Base-by-base conservation (phyloP, 2,888 invertebrate genomes). In the Rotaria magnacalcarata region DNA sequence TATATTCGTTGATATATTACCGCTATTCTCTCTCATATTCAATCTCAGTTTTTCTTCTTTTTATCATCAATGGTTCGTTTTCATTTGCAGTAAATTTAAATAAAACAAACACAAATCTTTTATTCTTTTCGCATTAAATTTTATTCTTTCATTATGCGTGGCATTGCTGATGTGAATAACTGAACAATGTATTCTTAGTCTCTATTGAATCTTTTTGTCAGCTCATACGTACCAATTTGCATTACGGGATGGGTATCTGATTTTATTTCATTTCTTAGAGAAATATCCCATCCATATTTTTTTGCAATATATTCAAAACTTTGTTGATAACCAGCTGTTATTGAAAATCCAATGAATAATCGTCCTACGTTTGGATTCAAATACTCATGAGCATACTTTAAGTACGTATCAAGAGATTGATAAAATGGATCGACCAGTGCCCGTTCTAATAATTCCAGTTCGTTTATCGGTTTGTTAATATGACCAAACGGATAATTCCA, bases 401-500 rank as follows among this genome's bases (percentile, higher is more conserved):
- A n/a, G 11, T 60, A 60, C 3, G 4, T 27, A 60, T 60, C 11
- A n/a, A 60, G 60, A 27, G 60, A 60, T 60, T 7, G 11, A 60
- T 60, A 60, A 4, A 60, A 60, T 27, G 60, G 60, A 60, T 60
- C 60, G 2, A 60, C 6, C 10, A 60, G 19, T 60, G 60, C 60
- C 5, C 60, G 60, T 27, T 60, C 75, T 43, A 75, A 21, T 43
- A 75, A 24, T 41, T 34, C 75, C 5, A 75, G 10, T 27, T 60
- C 60, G n/a, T 60, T 11, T 27, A n/a, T 8, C 6, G n/a, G 27
- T 60, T 60, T 60, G 27, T 60, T 60, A 27, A 27, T 10, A 27
- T 60, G 60, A n/a, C 60, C 60, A 27, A 60, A 60, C 14, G 60
- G 60, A 60, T 60, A 27, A 27, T 60, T 60, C 60, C 60, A 60